Evolutionary conservation across 2,888 invertebrate genomes (phyloP).

Genomic region (Phengaris alcon): DNA sequence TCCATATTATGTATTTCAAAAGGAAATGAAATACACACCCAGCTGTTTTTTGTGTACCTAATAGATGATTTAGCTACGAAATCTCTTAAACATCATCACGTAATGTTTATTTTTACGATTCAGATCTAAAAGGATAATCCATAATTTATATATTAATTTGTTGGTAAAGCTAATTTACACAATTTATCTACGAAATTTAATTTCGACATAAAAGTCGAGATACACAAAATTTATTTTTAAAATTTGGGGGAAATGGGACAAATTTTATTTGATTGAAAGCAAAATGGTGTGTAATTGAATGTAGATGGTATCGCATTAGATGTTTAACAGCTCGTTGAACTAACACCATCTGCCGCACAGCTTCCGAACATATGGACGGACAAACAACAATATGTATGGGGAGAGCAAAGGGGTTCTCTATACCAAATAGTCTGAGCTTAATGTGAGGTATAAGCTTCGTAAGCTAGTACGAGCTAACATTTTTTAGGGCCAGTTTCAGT

Average conservation of each 20-base stretch:
- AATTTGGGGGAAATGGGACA: neutral
- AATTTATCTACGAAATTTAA: too few species aligned
- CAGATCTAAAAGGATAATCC: neutral
- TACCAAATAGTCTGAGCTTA: neutral
- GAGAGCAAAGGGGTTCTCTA: neutral
- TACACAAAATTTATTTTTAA: neutral
- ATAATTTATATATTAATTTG: neutral
- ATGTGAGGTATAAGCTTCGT: neutral
- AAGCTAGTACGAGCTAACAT: neutral
- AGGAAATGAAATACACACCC: neutral
- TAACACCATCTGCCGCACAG: constrained; percentile 48
- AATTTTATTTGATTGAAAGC: constrained; percentile 30
- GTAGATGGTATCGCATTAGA: constrained; percentile 41
- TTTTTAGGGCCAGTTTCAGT: neutral
- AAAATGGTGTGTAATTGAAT: constrained; percentile 44
- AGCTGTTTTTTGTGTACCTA: neutral
- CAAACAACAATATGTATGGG: constrained; percentile 43
- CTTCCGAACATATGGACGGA: constrained; percentile 58
- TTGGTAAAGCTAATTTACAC: neutral
- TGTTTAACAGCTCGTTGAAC: constrained; percentile 43
- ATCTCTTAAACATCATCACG: neutral
- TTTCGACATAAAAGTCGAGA: too few species aligned
- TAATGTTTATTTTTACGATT: neutral
- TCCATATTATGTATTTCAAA: neutral
- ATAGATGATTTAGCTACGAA: neutral